Conservation (phyloP, 2,113 vertebrate genomes). For the Tyto alba region DNA sequence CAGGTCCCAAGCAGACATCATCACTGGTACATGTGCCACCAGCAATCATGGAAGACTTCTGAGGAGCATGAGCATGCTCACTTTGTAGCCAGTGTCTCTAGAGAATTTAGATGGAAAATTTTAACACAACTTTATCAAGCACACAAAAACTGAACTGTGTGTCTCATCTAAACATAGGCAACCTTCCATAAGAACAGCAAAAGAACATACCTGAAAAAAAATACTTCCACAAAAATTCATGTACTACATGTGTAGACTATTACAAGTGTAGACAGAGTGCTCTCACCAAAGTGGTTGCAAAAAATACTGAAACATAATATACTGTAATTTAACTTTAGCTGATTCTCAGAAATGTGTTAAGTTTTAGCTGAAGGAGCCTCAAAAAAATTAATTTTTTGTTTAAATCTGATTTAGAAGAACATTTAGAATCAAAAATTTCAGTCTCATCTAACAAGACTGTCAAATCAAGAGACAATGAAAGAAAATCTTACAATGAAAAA, state of each 20-base stretch:
- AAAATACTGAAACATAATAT: not conserved
- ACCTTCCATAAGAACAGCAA: not conserved
- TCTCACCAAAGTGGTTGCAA: not conserved
- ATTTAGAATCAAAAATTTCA: not conserved
- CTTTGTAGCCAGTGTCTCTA: not conserved
- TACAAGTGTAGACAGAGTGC: not conserved
- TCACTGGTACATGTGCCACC: rapidly evolving
- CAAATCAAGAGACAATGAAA: not conserved
- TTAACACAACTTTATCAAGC: not conserved
- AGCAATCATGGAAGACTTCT: not conserved
- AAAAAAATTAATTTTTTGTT: not conserved
- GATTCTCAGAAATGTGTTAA: not conserved
- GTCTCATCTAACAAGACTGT: not conserved
- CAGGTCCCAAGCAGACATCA: not conserved
- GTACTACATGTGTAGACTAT: not conserved
- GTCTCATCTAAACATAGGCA: not conserved
- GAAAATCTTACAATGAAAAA: not conserved
- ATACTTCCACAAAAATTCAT: not conserved
- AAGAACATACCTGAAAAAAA: not conserved
- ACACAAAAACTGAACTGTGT: not conserved
- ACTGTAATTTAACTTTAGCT: not conserved
- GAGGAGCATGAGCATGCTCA: not conserved
- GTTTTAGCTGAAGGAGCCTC: not conserved
- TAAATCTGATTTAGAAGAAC: not conserved
- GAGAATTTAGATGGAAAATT: not conserved